These are phyloP conservation scores for Odocoileus virginianus DNA, from an alignment of 2,113 vertebrate genomes.

Conservation along the genomic window DNA sequence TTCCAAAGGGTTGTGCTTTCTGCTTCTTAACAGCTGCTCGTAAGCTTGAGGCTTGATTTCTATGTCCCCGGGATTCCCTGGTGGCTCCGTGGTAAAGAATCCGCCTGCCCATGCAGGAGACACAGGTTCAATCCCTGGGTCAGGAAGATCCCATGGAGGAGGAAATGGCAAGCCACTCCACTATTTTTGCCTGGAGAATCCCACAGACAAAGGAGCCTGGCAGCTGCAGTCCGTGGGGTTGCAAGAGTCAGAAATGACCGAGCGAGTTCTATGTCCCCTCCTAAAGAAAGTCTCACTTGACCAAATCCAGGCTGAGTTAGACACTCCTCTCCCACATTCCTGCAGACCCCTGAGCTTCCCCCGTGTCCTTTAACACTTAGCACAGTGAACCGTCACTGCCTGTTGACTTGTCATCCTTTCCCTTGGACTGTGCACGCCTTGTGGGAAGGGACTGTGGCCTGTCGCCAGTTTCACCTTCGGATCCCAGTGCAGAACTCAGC, in stretches of 20 bases:
- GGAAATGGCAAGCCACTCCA: not conserved
- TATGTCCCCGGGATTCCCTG: not conserved
- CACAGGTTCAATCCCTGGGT: not conserved
- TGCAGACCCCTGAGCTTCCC: not conserved
- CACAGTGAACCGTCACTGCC: not conserved
- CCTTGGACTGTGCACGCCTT: not conserved
- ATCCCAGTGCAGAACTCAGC: not conserved
- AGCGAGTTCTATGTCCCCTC: not conserved
- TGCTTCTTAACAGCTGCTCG: not conserved
- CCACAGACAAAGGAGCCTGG: not conserved
- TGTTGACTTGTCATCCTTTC: not conserved
- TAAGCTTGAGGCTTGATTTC: not conserved
- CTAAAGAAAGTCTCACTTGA: not conserved
- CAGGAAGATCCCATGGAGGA: not conserved
- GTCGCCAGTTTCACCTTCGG: not conserved
- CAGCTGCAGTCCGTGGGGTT: not conserved
- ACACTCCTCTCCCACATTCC: not conserved
- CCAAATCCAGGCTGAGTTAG: not conserved
- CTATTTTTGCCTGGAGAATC: not conserved
- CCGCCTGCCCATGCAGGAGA: not conserved
- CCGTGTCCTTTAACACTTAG: not conserved
- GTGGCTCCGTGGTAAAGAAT: not conserved
- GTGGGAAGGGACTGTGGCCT: not conserved
- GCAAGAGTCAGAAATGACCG: not conserved
- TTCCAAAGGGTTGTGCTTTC: not conserved